These are phyloP conservation scores for Sylvilagus bachmani DNA, from an alignment of 2,113 vertebrate genomes.

Conservation along the genomic window DNA sequence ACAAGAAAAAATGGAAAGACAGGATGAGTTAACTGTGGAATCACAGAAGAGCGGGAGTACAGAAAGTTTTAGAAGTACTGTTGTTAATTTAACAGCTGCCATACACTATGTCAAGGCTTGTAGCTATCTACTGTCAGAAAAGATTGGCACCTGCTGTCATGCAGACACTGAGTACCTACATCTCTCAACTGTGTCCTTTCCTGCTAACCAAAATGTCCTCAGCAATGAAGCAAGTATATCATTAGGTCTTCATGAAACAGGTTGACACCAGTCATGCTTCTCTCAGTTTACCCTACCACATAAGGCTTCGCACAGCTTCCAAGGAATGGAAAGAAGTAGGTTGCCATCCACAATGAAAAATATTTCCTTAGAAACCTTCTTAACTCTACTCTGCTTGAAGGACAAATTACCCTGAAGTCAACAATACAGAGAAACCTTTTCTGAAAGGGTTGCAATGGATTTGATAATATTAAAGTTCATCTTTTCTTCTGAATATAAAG, in stretches of 20 bases:
- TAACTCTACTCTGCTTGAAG: constrained; percentile 45
- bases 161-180: not conserved
- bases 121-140: constrained; percentile 49
- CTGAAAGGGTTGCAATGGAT: not conserved
- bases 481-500: constrained; percentile 60
- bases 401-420: constrained; percentile 1
- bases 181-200: constrained; percentile 4
- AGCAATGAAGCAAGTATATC: not conserved
- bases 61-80: not conserved
- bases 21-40: constrained; percentile 26
- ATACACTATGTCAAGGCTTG: constrained; percentile 40
- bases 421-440: constrained; percentile 40
- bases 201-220: not conserved
- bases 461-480: constrained; percentile 56
- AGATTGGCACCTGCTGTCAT: not conserved
- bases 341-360: not conserved
- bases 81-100: constrained; percentile 56
- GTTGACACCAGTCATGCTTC: constrained; percentile 24
- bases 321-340: not conserved
- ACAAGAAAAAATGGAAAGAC: too few relatives aligned
- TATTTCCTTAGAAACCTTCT: constrained; percentile 45
- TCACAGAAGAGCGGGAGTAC: not conserved
- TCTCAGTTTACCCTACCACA: not conserved
- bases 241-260: not conserved
- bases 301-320: not conserved